These are phyloP conservation scores for Nymphalis io DNA, from an alignment of 1,140 invertebrate species.

Conservation along the genomic window DNA sequence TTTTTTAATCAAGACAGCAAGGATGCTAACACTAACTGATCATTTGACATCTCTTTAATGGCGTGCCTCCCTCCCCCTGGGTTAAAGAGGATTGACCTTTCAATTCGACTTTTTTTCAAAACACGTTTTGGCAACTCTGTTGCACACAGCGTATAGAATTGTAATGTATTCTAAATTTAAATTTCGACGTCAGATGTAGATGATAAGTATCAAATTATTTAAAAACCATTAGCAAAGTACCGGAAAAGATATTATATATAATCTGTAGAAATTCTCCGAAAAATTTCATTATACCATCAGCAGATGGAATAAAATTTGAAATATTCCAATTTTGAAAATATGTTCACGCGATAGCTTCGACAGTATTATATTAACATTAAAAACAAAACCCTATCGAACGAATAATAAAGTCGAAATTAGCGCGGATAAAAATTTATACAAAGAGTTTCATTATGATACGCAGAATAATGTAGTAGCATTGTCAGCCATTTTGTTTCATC, in stretches of 20 bases:
- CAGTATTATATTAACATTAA: neutral
- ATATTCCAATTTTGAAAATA: slow-evolving; percentile 24
- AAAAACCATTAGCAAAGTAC: neutral
- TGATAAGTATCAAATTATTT: neutral
- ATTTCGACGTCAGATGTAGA: slow-evolving; percentile 8
- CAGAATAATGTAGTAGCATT: slow-evolving; percentile 33
- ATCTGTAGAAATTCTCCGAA: neutral
- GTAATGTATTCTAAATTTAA: slow-evolving; percentile 30
- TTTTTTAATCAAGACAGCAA: slow-evolving; percentile 12
- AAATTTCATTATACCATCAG: neutral
- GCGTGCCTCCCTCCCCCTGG: slow-evolving; percentile 31
- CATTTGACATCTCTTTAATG: slow-evolving; percentile 32
- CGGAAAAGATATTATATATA: neutral
- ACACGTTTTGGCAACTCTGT: slow-evolving; percentile 31
- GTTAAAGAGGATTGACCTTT: slow-evolving; percentile 41
- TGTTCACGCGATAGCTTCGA: slow-evolving; percentile 24
- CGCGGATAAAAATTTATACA: slow-evolving; percentile 4
- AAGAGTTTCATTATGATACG: slow-evolving; percentile 18
- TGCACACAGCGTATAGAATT: slow-evolving; percentile 29
- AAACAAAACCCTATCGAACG: neutral
- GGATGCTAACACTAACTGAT: slow-evolving; percentile 25
- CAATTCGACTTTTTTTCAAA: slow-evolving; percentile 32
- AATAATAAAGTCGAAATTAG: slow-evolving; percentile 11
- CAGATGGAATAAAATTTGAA: neutral
- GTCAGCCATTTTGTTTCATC: slow-evolving; percentile 32